Evolutionary conservation across 2,888 invertebrate genomes (phyloP).

Genomic region (Clepsis dumicolana): DNA sequence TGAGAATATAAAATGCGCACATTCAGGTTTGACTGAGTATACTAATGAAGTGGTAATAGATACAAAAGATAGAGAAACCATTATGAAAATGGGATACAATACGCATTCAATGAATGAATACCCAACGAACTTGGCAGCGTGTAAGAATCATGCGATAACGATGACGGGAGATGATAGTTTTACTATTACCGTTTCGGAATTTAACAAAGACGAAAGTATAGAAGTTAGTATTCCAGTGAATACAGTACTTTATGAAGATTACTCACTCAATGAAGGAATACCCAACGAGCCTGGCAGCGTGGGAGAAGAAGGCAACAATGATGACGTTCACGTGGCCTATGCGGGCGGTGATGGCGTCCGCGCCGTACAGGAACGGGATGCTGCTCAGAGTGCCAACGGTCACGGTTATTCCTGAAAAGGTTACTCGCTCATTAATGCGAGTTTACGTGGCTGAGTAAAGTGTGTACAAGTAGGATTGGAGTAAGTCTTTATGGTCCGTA

Average conservation of each 20-base stretch:
- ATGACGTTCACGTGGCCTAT: constrained; percentile 94
- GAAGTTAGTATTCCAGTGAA: too few species aligned
- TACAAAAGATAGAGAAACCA: too few species aligned
- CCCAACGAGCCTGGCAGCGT: constrained; percentile 92
- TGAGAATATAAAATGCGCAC: too few species aligned
- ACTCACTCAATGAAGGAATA: constrained; percentile 95
- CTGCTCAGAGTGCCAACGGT: constrained; percentile 94
- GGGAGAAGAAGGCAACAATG: constrained; percentile 94
- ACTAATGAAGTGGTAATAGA: background rate
- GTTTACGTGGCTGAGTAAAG: background rate
- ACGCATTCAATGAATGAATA: too few species aligned
- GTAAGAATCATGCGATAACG: too few species aligned
- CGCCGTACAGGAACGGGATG: constrained; percentile 93
- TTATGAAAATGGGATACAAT: too few species aligned
- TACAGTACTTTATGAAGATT: constrained; percentile 41
- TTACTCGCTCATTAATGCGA: constrained; percentile 26
- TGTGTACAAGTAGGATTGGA: background rate
- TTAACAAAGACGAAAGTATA: too few species aligned
- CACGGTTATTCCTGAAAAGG: constrained; percentile 90
- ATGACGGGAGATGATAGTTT: too few species aligned
- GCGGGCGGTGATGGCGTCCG: constrained; percentile 92
- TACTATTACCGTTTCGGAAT: too few species aligned
- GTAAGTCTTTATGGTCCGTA: too few species aligned
- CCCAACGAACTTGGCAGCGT: too few species aligned
- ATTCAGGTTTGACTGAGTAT: too few species aligned